Evolutionary conservation across 1,140 invertebrate genomes (phyloP).

Genomic region (Drosophila leontia): DNA sequence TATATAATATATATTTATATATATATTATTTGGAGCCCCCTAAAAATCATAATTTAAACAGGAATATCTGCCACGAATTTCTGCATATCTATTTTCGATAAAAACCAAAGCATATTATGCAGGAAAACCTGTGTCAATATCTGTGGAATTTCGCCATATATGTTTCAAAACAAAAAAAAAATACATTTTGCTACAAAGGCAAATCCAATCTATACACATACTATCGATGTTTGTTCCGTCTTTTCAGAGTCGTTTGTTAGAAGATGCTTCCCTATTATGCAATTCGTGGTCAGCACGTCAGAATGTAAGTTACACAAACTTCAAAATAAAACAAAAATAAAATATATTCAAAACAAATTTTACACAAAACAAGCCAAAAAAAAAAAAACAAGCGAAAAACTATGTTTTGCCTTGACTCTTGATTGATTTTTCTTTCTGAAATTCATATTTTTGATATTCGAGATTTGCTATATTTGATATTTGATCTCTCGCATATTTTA

Average conservation of each 20-base stretch:
- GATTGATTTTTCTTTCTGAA: constrained; percentile 47
- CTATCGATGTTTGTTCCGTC: constrained; percentile 80
- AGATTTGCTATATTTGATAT: constrained; percentile 14
- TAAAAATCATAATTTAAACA: background rate
- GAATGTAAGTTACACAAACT: constrained; percentile 89
- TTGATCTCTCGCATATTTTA: constrained; percentile 12
- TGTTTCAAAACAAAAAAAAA: background rate
- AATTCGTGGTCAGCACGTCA: constrained; percentile 94
- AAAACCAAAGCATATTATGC: background rate
- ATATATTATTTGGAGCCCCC: background rate
- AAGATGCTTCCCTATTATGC: constrained; percentile 94
- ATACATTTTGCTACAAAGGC: constrained; percentile 15
- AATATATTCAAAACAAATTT: background rate
- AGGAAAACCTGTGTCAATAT: background rate
- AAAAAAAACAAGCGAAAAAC: background rate
- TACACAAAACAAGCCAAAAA: background rate
- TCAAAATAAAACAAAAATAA: constrained; percentile 5
- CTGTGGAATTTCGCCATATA: too few relatives aligned
- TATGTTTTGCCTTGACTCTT: constrained; percentile 37
- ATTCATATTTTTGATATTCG: constrained; percentile 30
- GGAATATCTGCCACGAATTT: background rate
- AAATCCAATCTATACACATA: constrained; percentile 48
- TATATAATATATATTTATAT: background rate
- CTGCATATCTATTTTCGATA: background rate
- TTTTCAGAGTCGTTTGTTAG: constrained; percentile 93